Conservation (phyloP, 2,888 invertebrate species). For the Diplolepis rosae region DNA sequence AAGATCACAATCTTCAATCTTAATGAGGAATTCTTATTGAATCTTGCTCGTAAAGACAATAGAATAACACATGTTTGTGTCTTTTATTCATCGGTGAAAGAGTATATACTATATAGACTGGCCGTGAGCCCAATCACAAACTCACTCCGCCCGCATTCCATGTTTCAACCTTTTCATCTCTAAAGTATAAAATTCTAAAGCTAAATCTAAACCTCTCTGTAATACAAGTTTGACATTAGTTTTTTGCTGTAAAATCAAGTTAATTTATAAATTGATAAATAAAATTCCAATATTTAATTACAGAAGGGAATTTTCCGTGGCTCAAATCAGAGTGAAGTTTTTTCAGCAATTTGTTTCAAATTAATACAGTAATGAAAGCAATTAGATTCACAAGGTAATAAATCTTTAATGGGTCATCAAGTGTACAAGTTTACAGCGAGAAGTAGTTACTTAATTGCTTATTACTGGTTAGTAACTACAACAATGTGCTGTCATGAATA, state of each 20-base stretch:
- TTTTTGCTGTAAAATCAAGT: too few relatives aligned
- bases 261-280: too few relatives aligned
- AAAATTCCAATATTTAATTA: neutral
- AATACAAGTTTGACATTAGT: too few relatives aligned
- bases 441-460: constrained; percentile 11
- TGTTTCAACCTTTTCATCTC: constrained; percentile 63
- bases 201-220: too few relatives aligned
- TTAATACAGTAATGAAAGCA: neutral
- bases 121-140: constrained; percentile 68
- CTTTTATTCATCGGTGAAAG: neutral
- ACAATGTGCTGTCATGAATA: neutral
- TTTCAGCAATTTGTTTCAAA: neutral
- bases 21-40: constrained; percentile 24
- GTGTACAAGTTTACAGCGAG: neutral
- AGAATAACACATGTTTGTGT: constrained; percentile 12
- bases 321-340: neutral
- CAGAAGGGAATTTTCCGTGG: neutral
- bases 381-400: neutral
- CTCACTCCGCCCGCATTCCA: constrained; percentile 69
- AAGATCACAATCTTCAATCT: neutral
- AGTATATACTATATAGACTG: constrained; percentile 49
- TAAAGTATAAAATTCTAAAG: constrained; percentile 29
- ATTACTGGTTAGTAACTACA: neutral
- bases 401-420: neutral
- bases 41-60: constrained; percentile 18